A percentile compares a stretch with the other conserved stretches of the same genome.
These are phyloP conservation scores for Branchinecta lindahli DNA, from an alignment of 1,140 invertebrate species.

Conservation along the genomic window DNA sequence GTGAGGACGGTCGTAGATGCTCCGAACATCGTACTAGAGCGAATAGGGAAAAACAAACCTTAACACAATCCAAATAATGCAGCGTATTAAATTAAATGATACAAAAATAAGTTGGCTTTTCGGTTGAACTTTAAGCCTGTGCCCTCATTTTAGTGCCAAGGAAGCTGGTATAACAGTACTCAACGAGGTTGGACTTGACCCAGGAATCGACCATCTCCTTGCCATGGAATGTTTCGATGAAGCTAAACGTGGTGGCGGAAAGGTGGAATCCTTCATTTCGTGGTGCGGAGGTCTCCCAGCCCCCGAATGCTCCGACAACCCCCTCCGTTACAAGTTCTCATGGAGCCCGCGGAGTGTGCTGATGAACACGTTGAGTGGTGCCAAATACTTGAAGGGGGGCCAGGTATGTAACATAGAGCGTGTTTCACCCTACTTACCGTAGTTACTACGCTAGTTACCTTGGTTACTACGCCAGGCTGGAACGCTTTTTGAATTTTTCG, in stretches of 20 bases:
- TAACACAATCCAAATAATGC: too few species aligned
- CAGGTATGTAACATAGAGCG: slow-evolving; percentile 48
- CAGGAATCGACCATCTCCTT: slow-evolving; percentile 92
- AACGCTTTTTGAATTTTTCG: too few species aligned
- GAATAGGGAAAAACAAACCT: too few species aligned
- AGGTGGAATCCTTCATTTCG: slow-evolving; percentile 84
- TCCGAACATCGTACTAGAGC: too few species aligned
- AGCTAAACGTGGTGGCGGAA: slow-evolving; percentile 55
- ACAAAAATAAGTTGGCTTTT: too few species aligned
- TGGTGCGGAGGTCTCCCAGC: slow-evolving; percentile 78
- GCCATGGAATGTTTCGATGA: slow-evolving; percentile 95
- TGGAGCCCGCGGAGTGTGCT: slow-evolving; percentile 87
- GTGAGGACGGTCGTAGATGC: too few species aligned
- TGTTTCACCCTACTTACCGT: slow-evolving; percentile 19
- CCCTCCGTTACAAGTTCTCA: slow-evolving; percentile 92
- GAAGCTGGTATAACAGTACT: slow-evolving; percentile 75
- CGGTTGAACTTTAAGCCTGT: too few species aligned
- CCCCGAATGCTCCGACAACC: slow-evolving; percentile 85
- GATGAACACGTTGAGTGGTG: slow-evolving; percentile 69
- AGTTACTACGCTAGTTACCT: too few species aligned
- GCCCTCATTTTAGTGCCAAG: slow-evolving; percentile 45
- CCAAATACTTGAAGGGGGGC: slow-evolving; percentile 70
- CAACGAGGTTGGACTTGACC: slow-evolving; percentile 93
- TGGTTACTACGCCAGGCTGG: too few species aligned
- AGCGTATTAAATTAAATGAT: too few species aligned